Conservation (phyloP, 92 coral and sea anemone genomes). For the Epizoanthus illoricatus region DNA sequence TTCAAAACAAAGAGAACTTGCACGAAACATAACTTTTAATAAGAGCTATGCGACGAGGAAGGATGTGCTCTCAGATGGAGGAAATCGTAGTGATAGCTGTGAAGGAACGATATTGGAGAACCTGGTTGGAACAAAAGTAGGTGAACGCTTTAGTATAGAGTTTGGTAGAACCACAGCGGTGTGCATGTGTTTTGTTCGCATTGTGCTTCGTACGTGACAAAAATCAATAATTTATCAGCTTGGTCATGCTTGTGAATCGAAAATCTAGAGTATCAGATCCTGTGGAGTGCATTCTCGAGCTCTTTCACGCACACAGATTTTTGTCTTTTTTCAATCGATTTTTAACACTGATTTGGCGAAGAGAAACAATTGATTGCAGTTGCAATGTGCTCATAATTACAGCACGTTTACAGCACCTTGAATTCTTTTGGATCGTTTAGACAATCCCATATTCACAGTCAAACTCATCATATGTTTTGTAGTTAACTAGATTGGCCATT, state of each 20-base stretch:
- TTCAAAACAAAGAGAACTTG: slow-evolving; percentile 79
- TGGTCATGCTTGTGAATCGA: slow-evolving; percentile 15
- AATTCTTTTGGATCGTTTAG: neutral
- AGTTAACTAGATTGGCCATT: neutral
- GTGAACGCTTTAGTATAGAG: neutral
- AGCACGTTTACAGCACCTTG: neutral
- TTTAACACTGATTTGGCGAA: neutral
- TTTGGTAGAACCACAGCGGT: slow-evolving; percentile 29
- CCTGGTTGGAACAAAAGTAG: slow-evolving; percentile 5
- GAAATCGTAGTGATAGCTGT: slow-evolving; percentile 34
- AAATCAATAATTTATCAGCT: slow-evolving; percentile 21
- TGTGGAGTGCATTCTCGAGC: slow-evolving; percentile 12
- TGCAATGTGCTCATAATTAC: neutral
- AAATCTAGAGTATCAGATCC: neutral
- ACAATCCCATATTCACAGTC: slow-evolving; percentile 8
- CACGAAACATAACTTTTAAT: slow-evolving; percentile 59
- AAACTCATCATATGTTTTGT: neutral
- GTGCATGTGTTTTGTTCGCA: slow-evolving; percentile 6
- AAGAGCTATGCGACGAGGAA: slow-evolving; percentile 36
- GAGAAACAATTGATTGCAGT: slow-evolving; percentile 2
- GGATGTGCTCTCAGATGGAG: slow-evolving; percentile 31
- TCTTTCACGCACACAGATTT: neutral
- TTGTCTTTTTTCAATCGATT: slow-evolving; percentile 10
- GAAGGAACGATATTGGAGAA: slow-evolving; percentile 32
- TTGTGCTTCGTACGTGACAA: slow-evolving; percentile 35